These are phyloP conservation scores for Enhydra lutris DNA, from an alignment of 2,113 vertebrate genomes.

Conservation along the genomic window DNA sequence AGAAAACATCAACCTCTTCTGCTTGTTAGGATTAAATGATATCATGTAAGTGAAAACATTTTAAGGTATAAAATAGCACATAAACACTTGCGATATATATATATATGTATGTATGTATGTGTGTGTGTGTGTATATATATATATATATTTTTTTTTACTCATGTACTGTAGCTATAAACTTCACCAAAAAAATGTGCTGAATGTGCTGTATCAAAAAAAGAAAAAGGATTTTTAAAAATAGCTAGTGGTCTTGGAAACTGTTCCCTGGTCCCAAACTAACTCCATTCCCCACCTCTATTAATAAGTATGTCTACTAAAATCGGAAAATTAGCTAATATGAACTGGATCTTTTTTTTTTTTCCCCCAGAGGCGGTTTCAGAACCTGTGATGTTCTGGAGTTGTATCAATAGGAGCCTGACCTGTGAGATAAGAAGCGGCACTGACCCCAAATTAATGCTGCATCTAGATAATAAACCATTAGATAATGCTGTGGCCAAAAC, in stretches of 20 bases:
- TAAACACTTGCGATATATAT: background rate
- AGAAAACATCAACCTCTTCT: background rate
- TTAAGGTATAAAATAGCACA: background rate
- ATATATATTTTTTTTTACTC: background rate
- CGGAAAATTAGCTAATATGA: background rate
- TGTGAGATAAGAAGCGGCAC: constrained; percentile 1
- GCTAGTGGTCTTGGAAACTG: background rate
- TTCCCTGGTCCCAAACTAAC: background rate
- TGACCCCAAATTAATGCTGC: background rate
- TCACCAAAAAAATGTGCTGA: background rate
- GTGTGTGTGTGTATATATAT: too few species aligned
- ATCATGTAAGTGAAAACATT: background rate
- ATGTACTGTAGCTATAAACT: background rate
- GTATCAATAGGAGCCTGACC: background rate
- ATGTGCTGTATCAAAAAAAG: background rate
- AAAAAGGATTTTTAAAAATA: background rate
- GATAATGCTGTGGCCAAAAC: accelerated
- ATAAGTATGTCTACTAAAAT: background rate
- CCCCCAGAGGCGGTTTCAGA: constrained; percentile 60
- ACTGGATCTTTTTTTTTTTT: constrained; percentile 34
- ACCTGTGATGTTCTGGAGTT: constrained; percentile 42
- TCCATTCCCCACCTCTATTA: background rate
- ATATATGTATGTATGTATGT: accelerated
- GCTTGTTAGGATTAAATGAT: background rate
- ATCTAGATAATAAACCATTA: background rate